Evolutionary conservation across 92 coral and sea anemone genomes (phyloP), one percentile per base, ranked within the genome.

Genomic region (Umimayanthus chanpuru): DNA sequence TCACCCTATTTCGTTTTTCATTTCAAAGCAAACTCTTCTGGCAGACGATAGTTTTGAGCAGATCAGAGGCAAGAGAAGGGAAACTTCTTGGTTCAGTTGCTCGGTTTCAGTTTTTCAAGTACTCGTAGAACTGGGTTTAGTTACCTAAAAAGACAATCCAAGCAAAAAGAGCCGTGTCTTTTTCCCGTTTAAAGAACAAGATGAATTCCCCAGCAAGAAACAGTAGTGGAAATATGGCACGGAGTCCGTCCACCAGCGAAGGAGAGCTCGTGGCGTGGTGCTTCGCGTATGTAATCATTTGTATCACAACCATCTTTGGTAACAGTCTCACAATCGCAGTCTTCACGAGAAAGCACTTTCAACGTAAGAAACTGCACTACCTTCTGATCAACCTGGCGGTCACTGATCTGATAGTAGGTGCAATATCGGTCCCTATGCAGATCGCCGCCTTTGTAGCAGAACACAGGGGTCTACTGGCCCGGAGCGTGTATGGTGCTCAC

Each of bases 381-480:
- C 21, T 81, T 30, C 44, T 81, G 50, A 81, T 81, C 53, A 81
- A 81, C 85, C 72, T 81, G 25, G 73, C 85, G 29, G 72, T 81
- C 28, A 81, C 85, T 38, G 85, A 81, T 18, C 50, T 81, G 73
- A 23, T 16, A 6, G 85, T 81, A 26, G 85, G 85, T 2, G 73
- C 72, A 56, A 56, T 58, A 6, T 58, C 85, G 20, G 73, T 81
- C 0, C 85, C 85, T 20, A 29, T 81, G 71, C 85, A 81, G 30
- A 56, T 56, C 38, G 8, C 29, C 6, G 26, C 29, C 5, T 11
- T 32, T 30, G 71, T 38, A 28, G 15, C 44, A 9, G 16, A 32
- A 49, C 18, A 25, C 18, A 14, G 14, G 14, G 4, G 9, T 23
- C 18, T 1, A 15, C 29, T 18, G n/a, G 11, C 44, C 14, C 11